phyloP scores from a whole-genome alignment of 1,140 invertebrate genomes.

The Macrocentrus cingulum region DNA sequence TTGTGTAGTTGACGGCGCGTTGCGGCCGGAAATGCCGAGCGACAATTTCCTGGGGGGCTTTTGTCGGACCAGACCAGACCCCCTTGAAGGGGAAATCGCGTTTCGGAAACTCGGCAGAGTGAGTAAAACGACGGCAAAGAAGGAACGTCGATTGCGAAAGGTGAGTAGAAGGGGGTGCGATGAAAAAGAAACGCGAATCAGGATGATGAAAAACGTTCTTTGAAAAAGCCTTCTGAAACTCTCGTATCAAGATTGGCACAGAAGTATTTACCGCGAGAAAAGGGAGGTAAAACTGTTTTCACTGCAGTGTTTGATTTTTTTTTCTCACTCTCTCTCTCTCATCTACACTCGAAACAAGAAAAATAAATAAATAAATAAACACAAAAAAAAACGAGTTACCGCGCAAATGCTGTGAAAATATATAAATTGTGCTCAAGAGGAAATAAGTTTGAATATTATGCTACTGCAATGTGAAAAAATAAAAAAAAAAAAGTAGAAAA shows the following conservation, averaged over 20 bases:
- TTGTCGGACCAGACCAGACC: constrained; percentile 19
- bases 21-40: constrained; percentile 27
- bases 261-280: constrained; percentile 29
- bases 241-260: constrained; percentile 22
- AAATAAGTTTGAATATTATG: too few relatives aligned
- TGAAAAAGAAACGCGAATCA: constrained; percentile 9
- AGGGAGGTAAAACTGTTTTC: not conserved
- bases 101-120: constrained; percentile 21
- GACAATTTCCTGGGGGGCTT: constrained; percentile 32
- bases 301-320: not conserved
- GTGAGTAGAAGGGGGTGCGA: constrained; percentile 4
- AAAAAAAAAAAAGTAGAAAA: too few relatives aligned
- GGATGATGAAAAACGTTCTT: constrained; percentile 28
- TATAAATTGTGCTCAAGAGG: too few relatives aligned
- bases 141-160: constrained; percentile 3
- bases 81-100: constrained; percentile 23
- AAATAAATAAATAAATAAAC: too few relatives aligned
- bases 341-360: constrained; percentile 1
- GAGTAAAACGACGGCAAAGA: constrained; percentile 3
- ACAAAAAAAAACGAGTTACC: too few relatives aligned
- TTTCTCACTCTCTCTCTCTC: not conserved
- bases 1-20: constrained; percentile 1
- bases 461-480: too few relatives aligned
- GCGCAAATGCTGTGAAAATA: too few relatives aligned
- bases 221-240: constrained; percentile 22